These are phyloP conservation scores for Himalopsyche japonica DNA, from an alignment of 2,888 invertebrate species.

Conservation along the genomic window DNA sequence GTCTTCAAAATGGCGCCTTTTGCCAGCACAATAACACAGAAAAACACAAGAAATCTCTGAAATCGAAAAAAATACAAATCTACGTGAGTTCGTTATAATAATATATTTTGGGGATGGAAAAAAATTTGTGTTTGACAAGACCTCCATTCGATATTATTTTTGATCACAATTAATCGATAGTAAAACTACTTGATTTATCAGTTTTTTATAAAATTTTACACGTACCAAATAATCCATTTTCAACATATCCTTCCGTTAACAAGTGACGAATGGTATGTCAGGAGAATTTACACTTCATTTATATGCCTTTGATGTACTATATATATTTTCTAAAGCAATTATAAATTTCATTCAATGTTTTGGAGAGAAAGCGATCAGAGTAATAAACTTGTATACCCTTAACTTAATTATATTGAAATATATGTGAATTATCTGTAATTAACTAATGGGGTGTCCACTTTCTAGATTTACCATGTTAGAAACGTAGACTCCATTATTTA, in stretches of 20 bases:
- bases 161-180: too few relatives aligned
- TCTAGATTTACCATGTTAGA: too few relatives aligned
- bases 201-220: not conserved
- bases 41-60: not conserved
- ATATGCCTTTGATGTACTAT: not conserved
- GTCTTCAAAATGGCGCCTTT: not conserved
- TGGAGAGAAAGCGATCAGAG: not conserved
- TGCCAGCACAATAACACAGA: not conserved
- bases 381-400: too few relatives aligned
- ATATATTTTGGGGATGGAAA: too few relatives aligned
- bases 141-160: too few relatives aligned
- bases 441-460: too few relatives aligned
- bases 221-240: not conserved
- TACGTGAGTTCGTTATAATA: too few relatives aligned
- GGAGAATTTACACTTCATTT: not conserved
- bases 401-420: too few relatives aligned
- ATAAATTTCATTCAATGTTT: not conserved
- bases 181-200: too few relatives aligned
- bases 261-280: not conserved
- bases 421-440: too few relatives aligned
- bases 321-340: not conserved
- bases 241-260: not conserved
- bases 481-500: too few relatives aligned
- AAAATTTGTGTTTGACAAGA: too few relatives aligned
- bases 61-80: not conserved